Percentiles rank a stretch among this genome's conserved stretches.
phyloP scores from a whole-genome alignment of 92 coral and sea anemone species.

The Actinernus sp. region DNA sequence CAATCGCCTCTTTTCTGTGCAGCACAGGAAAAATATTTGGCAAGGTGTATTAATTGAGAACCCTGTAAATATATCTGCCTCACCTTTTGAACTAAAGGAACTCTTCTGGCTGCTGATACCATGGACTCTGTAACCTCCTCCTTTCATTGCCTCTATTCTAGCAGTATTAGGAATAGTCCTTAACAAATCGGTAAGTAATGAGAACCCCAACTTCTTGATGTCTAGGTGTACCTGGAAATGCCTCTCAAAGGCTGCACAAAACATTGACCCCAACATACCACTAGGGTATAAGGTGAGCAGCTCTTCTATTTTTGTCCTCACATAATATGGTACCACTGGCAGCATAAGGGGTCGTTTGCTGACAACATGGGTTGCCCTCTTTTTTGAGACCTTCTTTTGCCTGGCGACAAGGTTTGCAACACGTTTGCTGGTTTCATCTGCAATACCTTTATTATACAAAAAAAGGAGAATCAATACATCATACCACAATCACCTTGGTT shows the following conservation, averaged over 20 bases:
- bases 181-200: constrained; percentile 68
- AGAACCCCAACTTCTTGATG: constrained; percentile 71
- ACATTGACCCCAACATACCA: constrained; percentile 83
- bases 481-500: no score
- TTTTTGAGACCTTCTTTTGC: constrained; percentile 77
- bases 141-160: constrained; percentile 57
- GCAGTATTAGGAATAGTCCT: constrained; percentile 70
- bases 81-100: no score
- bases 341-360: constrained; percentile 52
- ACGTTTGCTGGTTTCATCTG: constrained; percentile 89
- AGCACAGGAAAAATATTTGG: no score
- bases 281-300: constrained; percentile 75
- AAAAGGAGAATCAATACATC: no score
- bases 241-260: constrained; percentile 63
- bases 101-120: no score
- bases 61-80: no score
- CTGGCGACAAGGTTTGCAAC: constrained; percentile 90
- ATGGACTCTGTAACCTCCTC: constrained; percentile 71
- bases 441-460: constrained; percentile 74
- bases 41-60: no score
- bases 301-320: constrained; percentile 78
- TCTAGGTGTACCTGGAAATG: constrained; percentile 77
- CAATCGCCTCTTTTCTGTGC: no score
- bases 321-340: constrained; percentile 73
- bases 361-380: constrained; percentile 75